These are phyloP conservation scores for Drosophila tristis DNA, from an alignment of 1,140 invertebrate genomes.

Conservation along the genomic window DNA sequence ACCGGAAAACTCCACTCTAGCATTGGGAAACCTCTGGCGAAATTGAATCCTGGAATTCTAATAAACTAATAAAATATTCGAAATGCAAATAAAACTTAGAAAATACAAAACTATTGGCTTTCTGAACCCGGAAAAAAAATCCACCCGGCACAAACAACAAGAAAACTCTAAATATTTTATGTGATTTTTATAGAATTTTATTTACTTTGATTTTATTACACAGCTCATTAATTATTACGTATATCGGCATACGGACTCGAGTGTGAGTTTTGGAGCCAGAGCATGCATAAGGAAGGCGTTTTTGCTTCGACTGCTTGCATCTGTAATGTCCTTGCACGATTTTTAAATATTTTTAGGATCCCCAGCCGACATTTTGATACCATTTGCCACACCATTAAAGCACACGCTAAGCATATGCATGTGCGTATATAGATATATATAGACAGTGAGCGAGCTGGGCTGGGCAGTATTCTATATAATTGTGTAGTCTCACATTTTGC, in stretches of 20 bases:
- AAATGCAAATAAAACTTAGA: constrained; percentile 70
- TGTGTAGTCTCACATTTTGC: constrained; percentile 70
- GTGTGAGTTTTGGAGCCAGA: constrained; percentile 4
- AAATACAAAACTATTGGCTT: constrained; percentile 43
- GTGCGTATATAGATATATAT: background rate
- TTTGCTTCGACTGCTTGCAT: constrained; percentile 56
- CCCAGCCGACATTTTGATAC: constrained; percentile 27
- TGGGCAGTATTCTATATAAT: constrained; percentile 60
- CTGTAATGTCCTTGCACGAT: constrained; percentile 55
- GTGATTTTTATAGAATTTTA: constrained; percentile 47
- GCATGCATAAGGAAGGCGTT: constrained; percentile 46
- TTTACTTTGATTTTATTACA: constrained; percentile 80
- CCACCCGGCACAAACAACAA: constrained; percentile 17
- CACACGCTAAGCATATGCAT: constrained; percentile 18
- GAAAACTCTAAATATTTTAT: constrained; percentile 61
- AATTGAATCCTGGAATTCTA: background rate
- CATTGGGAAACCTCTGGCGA: constrained; percentile 1
- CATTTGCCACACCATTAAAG: constrained; percentile 61
- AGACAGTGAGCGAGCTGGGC: background rate
- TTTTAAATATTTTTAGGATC: constrained; percentile 75
- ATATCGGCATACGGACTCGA: background rate
- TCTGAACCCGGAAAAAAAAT: constrained; percentile 8
- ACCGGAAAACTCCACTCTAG: background rate
- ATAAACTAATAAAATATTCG: constrained; percentile 32
- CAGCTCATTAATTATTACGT: constrained; percentile 55